Evolutionary conservation across 2,797 vertebrate genomes (phyloP).

Genomic region (Tragelaphus oryx): DNA sequence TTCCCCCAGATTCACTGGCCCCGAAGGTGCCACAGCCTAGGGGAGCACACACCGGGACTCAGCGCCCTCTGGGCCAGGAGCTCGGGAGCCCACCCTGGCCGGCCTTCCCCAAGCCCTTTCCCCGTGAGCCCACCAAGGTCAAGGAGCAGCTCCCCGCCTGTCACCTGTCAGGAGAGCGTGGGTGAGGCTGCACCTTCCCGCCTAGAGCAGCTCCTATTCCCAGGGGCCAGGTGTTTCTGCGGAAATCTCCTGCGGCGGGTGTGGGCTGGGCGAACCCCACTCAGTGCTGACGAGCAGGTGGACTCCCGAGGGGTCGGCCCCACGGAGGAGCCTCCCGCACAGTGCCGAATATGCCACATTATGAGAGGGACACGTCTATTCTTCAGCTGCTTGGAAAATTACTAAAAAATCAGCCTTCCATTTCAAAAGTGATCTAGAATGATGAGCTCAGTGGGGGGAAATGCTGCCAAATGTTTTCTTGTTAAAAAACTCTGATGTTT

Average conservation of each 20-base stretch:
- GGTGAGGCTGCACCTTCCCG: rapidly evolving
- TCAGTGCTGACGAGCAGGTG: rapidly evolving
- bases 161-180: rapidly evolving
- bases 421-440: background rate
- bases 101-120: background rate
- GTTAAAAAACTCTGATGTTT: constrained; percentile 13
- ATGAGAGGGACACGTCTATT: background rate
- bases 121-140: background rate
- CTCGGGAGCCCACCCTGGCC: background rate
- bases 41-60: background rate
- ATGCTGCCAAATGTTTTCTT: background rate
- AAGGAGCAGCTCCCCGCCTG: background rate
- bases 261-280: rapidly evolving
- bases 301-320: rapidly evolving
- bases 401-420: constrained; percentile 40
- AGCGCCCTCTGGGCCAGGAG: background rate
- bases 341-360: rapidly evolving
- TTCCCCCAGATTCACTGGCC: background rate
- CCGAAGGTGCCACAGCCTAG: background rate
- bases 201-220: too few species aligned
- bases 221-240: rapidly evolving
- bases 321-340: rapidly evolving
- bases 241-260: rapidly evolving
- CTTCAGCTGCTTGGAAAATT: constrained; percentile 6
- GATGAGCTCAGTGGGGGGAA: background rate